Percentiles rank a stretch among this genome's conserved stretches.
Evolutionary conservation across 2,113 vertebrate species (phyloP).

Genomic region (Turnix velox): DNA sequence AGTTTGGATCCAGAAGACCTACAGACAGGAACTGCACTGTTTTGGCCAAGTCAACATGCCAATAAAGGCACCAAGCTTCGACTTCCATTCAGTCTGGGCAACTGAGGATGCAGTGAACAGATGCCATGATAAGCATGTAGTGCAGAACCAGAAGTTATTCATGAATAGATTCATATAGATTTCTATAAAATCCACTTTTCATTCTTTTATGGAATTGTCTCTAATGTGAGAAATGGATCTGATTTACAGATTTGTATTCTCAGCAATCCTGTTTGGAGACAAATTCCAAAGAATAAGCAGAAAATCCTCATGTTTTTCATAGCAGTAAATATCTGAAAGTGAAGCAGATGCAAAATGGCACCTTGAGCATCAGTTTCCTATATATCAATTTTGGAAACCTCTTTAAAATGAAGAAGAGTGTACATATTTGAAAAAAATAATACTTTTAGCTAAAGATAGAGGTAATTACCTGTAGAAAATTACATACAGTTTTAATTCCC

Average conservation of each 20-base stretch:
- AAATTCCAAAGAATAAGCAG: not conserved
- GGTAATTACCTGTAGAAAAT: too few relatives aligned
- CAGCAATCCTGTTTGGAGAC: not conserved
- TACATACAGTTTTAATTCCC: not conserved
- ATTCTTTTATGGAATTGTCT: accelerated
- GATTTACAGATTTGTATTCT: not conserved
- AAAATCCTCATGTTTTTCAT: not conserved
- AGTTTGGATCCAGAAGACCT: not conserved
- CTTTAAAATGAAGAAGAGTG: not conserved
- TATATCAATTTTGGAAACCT: not conserved
- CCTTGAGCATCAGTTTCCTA: not conserved
- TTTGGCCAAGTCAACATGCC: not conserved
- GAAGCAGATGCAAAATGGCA: not conserved
- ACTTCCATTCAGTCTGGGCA: not conserved
- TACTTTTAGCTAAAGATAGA: not conserved
- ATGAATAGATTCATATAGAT: not conserved
- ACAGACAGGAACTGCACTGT: not conserved
- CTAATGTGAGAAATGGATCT: not conserved
- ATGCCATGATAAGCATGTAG: not conserved
- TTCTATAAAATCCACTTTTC: not conserved
- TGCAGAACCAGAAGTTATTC: not conserved
- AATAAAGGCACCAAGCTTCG: not conserved
- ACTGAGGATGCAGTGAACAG: not conserved
- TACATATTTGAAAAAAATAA: not conserved
- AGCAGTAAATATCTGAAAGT: not conserved